Conservation (phyloP, 2,888 invertebrate species). For the Eupithecia vulgata region DNA sequence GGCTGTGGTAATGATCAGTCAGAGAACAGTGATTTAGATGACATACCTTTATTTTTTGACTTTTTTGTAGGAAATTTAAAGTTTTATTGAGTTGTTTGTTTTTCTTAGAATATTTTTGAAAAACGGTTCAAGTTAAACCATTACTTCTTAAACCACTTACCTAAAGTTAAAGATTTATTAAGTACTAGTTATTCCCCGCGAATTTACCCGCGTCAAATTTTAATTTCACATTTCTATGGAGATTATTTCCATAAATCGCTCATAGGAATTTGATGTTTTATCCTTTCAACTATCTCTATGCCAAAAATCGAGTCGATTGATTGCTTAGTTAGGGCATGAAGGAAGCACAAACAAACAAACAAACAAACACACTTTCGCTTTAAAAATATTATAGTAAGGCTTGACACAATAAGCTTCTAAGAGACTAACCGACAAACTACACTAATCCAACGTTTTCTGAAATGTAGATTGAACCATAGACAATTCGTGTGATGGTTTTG, state of each 20-base stretch:
- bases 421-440: slow-evolving; percentile 6
- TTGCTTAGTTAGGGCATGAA: too few species aligned
- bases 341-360: too few species aligned
- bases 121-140: neutral
- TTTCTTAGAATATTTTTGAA: neutral
- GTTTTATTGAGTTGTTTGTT: neutral
- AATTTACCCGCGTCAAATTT: too few species aligned
- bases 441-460: neutral
- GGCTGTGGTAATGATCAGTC: slow-evolving; percentile 18
- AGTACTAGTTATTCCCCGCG: too few species aligned
- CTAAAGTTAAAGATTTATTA: too few species aligned
- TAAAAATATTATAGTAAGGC: too few species aligned
- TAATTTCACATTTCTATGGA: too few species aligned
- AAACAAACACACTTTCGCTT: too few species aligned
- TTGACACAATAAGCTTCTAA: neutral
- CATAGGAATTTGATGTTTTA: too few species aligned
- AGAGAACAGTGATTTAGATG: slow-evolving; percentile 14
- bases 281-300: too few species aligned
- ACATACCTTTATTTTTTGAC: slow-evolving; percentile 13
- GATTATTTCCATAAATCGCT: too few species aligned
- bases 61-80: slow-evolving; percentile 5
- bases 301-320: too few species aligned
- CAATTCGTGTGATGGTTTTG: slow-evolving; percentile 58
- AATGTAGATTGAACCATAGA: slow-evolving; percentile 41
- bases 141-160: neutral